A percentile compares a stretch with the other conserved stretches of the same genome.
These are phyloP conservation scores for Macrotrachela quadricornifera DNA, from an alignment of 1,140 invertebrate genomes.

Conservation along the genomic window DNA sequence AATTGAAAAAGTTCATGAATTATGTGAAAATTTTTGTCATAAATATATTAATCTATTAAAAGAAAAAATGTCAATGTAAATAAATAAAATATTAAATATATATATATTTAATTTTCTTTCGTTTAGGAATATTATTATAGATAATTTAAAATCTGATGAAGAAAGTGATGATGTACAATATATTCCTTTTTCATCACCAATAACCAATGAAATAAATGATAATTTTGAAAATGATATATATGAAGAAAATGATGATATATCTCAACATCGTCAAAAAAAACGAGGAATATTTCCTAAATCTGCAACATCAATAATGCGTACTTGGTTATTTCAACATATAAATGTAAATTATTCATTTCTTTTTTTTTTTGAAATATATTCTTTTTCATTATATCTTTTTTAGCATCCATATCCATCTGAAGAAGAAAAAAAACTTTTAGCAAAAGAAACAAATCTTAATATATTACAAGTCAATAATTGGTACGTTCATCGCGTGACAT, in stretches of 20 bases:
- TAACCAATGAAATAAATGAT: constrained; percentile 22
- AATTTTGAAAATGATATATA: constrained; percentile 13
- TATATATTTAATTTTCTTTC: too few species aligned
- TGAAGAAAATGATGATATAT: neutral
- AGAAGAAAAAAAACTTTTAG: constrained; percentile 10
- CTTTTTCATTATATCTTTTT: neutral
- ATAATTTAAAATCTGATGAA: too few species aligned
- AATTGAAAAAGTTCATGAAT: constrained; percentile 46
- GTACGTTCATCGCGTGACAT: too few species aligned
- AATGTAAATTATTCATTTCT: constrained; percentile 41
- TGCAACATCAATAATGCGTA: constrained; percentile 60
- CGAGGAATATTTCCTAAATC: constrained; percentile 51
- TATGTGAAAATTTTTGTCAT: constrained; percentile 99
- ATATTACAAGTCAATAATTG: constrained; percentile 9
- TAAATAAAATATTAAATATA: too few species aligned
- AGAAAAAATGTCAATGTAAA: constrained; percentile 97
- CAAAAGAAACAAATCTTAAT: constrained; percentile 7
- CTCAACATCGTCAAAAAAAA: constrained; percentile 12
- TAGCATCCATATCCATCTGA: constrained; percentile 11
- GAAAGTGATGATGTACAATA: too few species aligned
- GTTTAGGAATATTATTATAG: too few species aligned
- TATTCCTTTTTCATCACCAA: too few species aligned
- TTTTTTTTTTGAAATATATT: too few species aligned
- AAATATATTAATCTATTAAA: constrained; percentile 98
- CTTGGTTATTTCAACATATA: constrained; percentile 66